Evolutionary conservation across 1,140 invertebrate species (phyloP).

Genomic region (Heliothis subflexa): DNA sequence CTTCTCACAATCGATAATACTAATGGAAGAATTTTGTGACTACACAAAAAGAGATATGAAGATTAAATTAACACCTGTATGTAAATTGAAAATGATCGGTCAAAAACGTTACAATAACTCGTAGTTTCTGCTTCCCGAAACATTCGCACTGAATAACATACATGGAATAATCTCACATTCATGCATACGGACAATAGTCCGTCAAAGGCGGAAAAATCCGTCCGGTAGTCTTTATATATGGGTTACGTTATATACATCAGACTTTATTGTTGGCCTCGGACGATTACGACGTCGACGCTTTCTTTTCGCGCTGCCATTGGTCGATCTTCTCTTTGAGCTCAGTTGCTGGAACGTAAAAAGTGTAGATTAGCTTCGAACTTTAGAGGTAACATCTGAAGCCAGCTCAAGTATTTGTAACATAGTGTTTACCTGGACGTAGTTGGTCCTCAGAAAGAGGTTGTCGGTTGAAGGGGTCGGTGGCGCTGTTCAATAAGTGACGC

Average conservation of each 20-base stretch:
- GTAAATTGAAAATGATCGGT: conserved; percentile 29
- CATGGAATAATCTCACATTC: conserved; percentile 79
- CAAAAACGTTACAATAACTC: conserved; percentile 36
- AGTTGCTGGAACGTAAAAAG: conserved; percentile 85
- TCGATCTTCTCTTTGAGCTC: conserved; percentile 93
- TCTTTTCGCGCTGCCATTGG: conserved; percentile 92
- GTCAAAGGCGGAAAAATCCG: conserved; percentile 64
- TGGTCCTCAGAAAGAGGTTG: conserved; percentile 91
- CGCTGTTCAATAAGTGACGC: conserved; percentile 97
- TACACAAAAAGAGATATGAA: not conserved
- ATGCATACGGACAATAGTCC: conserved; percentile 76
- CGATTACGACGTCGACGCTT: conserved; percentile 76
- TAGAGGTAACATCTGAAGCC: no score
- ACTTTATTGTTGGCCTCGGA: conserved; percentile 72
- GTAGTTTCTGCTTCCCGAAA: conserved; percentile 50
- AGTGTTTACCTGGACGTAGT: conserved; percentile 74
- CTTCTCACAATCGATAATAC: conserved; percentile 35
- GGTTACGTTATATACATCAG: conserved; percentile 80
- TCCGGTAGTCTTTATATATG: conserved; percentile 73
- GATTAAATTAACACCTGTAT: conserved; percentile 48
- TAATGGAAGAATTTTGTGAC: conserved; percentile 49
- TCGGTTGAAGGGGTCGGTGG: conserved; percentile 98
- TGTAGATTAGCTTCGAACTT: not conserved
- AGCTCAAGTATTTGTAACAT: not conserved
- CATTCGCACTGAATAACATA: conserved; percentile 61